phyloP scores from a whole-genome alignment of 1,140 invertebrate species.

The Magallana gigas region DNA sequence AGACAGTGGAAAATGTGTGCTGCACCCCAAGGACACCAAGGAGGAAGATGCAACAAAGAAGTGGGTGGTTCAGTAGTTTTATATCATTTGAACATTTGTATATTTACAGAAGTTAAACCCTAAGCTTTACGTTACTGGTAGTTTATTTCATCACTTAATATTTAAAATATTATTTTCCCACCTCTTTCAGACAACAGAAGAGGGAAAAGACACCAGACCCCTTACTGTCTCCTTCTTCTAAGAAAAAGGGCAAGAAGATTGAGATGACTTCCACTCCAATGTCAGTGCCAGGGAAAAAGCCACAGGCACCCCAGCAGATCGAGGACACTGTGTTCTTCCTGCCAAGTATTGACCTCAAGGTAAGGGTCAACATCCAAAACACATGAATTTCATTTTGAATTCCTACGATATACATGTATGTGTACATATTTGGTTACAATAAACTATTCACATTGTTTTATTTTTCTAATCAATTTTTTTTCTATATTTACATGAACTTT shows the following conservation, averaged over 20 bases:
- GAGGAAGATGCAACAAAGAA: constrained; percentile 67
- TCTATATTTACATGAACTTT: not conserved
- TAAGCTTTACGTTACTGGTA: too few species aligned
- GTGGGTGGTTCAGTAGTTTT: not conserved
- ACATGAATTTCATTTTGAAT: not conserved
- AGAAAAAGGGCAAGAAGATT: constrained; percentile 51
- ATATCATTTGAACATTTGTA: not conserved
- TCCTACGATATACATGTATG: not conserved
- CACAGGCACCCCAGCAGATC: constrained; percentile 59
- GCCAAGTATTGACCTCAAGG: constrained; percentile 95
- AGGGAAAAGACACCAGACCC: constrained; percentile 65
- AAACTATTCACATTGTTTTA: too few species aligned
- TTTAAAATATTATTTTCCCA: too few species aligned
- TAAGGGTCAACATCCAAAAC: constrained; percentile 73
- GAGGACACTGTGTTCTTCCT: constrained; percentile 93
- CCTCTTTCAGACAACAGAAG: constrained; percentile 61
- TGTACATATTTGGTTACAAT: not conserved
- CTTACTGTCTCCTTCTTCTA: constrained; percentile 52
- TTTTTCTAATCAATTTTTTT: not conserved
- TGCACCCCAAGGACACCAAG: constrained; percentile 92
- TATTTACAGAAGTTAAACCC: too few species aligned
- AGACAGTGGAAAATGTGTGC: constrained; percentile 96
- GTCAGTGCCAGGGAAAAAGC: constrained; percentile 57
- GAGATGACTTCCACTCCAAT: constrained; percentile 22
- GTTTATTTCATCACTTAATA: too few species aligned